A percentile compares a stretch with the other conserved stretches of the same genome.
phyloP scores from a whole-genome alignment of 2,888 invertebrate species.

The Heliconius erato region DNA sequence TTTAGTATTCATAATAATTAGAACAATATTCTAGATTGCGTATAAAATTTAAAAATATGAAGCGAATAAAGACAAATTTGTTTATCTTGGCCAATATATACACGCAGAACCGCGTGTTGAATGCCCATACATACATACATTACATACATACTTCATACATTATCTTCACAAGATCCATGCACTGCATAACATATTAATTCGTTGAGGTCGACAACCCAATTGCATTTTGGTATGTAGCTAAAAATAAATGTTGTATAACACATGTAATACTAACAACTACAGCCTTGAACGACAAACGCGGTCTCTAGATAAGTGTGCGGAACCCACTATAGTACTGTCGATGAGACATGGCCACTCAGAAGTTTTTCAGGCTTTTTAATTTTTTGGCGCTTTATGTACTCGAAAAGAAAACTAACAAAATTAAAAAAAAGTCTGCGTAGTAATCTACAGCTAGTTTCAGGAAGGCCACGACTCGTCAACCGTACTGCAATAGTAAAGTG shows the following conservation, averaged over 20 bases:
- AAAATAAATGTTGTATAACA: slow-evolving; percentile 72
- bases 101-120: slow-evolving; percentile 29
- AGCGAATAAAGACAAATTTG: slow-evolving; percentile 33
- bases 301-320: slow-evolving; percentile 48
- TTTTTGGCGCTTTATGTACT: not conserved
- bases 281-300: slow-evolving; percentile 70
- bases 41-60: slow-evolving; percentile 7
- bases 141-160: slow-evolving; percentile 22
- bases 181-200: slow-evolving; percentile 53
- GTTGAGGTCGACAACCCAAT: slow-evolving; percentile 66
- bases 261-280: slow-evolving; percentile 65
- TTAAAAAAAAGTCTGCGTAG: not conserved
- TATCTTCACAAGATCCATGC: slow-evolving; percentile 43
- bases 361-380: not conserved
- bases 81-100: slow-evolving; percentile 42
- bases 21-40: not conserved
- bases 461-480: not conserved
- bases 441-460: not conserved
- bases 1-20: not conserved
- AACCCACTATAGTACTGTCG: not conserved
- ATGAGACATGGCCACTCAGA: not conserved
- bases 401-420: not conserved
- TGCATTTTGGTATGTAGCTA: slow-evolving; percentile 60
- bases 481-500: slow-evolving; percentile 21
- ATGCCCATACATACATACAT: slow-evolving; percentile 16